These are phyloP conservation scores for Heteromurus nitidus DNA, from an alignment of 2,888 invertebrate genomes.

Conservation along the genomic window DNA sequence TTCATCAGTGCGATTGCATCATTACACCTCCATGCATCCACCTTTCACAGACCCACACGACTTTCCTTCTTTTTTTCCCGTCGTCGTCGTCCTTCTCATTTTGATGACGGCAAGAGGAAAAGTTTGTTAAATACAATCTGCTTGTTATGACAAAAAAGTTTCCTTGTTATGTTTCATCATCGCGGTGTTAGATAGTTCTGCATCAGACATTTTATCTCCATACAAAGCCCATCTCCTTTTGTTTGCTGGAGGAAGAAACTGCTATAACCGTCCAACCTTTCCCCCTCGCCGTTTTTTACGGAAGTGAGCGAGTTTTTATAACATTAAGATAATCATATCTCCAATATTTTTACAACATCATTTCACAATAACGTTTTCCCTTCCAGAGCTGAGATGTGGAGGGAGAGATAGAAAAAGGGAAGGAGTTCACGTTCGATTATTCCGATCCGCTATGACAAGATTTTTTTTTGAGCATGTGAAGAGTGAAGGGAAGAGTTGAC, in stretches of 20 bases:
- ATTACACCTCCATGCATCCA: conserved; percentile 1
- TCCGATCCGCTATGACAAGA: not conserved
- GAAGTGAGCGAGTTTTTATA: too few relatives aligned
- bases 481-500: not conserved
- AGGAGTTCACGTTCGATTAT: not conserved
- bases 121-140: conserved; percentile 45
- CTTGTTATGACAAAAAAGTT: conserved; percentile 52
- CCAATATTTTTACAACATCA: conserved; percentile 24
- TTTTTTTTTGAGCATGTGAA: not conserved
- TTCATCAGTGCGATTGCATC: not conserved
- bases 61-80: not conserved
- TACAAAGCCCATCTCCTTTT: too few relatives aligned
- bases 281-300: too few relatives aligned
- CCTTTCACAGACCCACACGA: not conserved
- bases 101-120: conserved; percentile 31
- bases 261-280: too few relatives aligned
- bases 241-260: too few relatives aligned
- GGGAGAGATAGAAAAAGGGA: not conserved
- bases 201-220: not conserved
- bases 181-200: not conserved
- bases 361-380: not conserved
- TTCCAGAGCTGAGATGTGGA: not conserved
- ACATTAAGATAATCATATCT: too few relatives aligned
- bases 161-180: conserved; percentile 48
- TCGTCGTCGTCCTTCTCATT: conserved; percentile 9